Conservation (phyloP, 2,797 vertebrate species). For the Austrolebias charrua region DNA sequence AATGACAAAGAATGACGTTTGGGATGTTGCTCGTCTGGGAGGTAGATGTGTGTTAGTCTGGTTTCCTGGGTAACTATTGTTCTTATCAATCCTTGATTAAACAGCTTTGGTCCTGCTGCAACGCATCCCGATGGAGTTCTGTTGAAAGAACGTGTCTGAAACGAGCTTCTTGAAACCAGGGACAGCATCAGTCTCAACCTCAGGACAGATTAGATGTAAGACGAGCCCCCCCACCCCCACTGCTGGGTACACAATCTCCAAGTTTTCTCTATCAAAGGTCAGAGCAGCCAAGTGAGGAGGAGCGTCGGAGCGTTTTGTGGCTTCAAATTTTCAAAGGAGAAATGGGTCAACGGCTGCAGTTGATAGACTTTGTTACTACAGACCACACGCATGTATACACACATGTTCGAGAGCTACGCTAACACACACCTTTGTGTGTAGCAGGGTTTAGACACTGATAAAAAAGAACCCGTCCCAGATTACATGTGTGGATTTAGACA, state of each 20-base stretch:
- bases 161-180: conserved; percentile 43
- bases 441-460: conserved; percentile 42
- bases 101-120: conserved; percentile 61
- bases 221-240: conserved; percentile 40
- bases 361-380: conserved; percentile 28
- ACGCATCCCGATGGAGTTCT: conserved; percentile 66
- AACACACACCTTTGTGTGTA: conserved; percentile 4
- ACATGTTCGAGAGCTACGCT: conserved; percentile 18
- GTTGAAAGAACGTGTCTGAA: conserved; percentile 43
- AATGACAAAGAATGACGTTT: conserved; percentile 53
- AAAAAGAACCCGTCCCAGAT: conserved; percentile 43
- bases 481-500: conserved; percentile 42
- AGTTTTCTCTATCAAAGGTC: conserved; percentile 65
- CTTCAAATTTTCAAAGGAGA: conserved; percentile 46
- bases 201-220: conserved; percentile 56
- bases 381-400: conserved; percentile 31
- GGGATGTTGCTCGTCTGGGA: conserved; percentile 58
- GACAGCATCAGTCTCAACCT: conserved; percentile 57
- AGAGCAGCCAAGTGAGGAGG: conserved; percentile 38
- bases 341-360: conserved; percentile 48
- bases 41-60: conserved; percentile 52
- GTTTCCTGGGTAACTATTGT: conserved; percentile 70
- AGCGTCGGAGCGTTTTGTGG: conserved; percentile 23
- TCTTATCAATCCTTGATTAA: conserved; percentile 72
- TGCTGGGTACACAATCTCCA: conserved; percentile 49